phyloP scores from a whole-genome alignment of 2,888 invertebrate species.

The Dolichopus griseipennis region DNA sequence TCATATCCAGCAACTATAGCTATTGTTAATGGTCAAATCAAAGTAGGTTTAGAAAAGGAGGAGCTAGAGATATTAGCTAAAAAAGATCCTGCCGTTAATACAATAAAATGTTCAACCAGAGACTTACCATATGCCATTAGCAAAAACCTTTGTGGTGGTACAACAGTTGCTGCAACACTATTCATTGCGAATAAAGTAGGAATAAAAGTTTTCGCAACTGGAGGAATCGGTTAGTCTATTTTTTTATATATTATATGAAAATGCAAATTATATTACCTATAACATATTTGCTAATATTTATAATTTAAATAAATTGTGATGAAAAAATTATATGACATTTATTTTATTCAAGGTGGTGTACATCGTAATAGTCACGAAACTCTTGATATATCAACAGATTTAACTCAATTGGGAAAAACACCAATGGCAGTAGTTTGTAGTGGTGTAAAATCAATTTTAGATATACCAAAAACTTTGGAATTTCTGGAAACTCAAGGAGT shows the following conservation, averaged over 20 bases:
- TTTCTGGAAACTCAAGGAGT: slow-evolving; percentile 94
- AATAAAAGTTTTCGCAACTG: slow-evolving; percentile 90
- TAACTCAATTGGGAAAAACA: slow-evolving; percentile 71
- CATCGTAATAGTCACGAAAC: slow-evolving; percentile 80
- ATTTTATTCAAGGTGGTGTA: slow-evolving; percentile 67
- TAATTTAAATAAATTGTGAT: neutral
- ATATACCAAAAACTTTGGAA: slow-evolving; percentile 88
- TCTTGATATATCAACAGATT: slow-evolving; percentile 90
- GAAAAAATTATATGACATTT: too few relatives aligned
- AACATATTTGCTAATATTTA: slow-evolving; percentile 7
- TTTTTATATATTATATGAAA: too few relatives aligned
- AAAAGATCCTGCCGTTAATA: slow-evolving; percentile 33
- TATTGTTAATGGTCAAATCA: slow-evolving; percentile 71
- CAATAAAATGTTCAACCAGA: slow-evolving; percentile 76
- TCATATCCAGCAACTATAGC: slow-evolving; percentile 89
- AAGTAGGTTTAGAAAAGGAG: slow-evolving; percentile 61
- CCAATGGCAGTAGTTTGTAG: slow-evolving; percentile 87
- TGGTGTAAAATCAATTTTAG: slow-evolving; percentile 94
- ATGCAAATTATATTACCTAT: neutral
- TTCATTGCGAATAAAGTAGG: slow-evolving; percentile 71
- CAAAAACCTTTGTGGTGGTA: slow-evolving; percentile 72
- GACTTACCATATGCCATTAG: slow-evolving; percentile 72
- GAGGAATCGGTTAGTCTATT: slow-evolving; percentile 55
- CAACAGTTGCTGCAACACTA: slow-evolving; percentile 93
- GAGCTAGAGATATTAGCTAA: slow-evolving; percentile 59